phyloP scores from a whole-genome alignment of 2,888 invertebrate species.

The Pardosa pseudoannulata region DNA sequence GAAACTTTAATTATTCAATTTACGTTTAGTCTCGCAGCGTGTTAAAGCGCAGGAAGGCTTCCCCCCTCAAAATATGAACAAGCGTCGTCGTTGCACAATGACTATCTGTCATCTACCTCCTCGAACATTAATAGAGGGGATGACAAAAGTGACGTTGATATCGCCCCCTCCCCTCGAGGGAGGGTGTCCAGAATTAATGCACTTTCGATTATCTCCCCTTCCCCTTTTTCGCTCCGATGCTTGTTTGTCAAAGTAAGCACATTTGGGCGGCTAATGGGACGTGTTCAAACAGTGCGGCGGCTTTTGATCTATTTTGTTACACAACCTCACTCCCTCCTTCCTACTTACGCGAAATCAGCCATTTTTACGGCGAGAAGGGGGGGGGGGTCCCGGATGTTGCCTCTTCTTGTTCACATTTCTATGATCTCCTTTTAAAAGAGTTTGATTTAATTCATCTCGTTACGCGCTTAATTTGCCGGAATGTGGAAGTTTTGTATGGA shows the following conservation, averaged over 20 bases:
- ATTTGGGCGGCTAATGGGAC: slow-evolving; percentile 61
- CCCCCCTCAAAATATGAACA: not conserved
- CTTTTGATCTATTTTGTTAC: slow-evolving; percentile 66
- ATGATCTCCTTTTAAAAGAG: too few relatives aligned
- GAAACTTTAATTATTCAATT: too few relatives aligned
- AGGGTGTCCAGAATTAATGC: slow-evolving; percentile 56
- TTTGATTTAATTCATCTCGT: too few relatives aligned
- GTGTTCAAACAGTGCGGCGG: slow-evolving; percentile 57
- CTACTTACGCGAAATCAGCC: not conserved
- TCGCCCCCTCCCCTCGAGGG: not conserved
- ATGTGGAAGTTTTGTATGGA: too few relatives aligned
- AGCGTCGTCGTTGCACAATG: not conserved
- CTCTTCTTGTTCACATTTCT: too few relatives aligned
- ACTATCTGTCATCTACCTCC: slow-evolving; percentile 17
- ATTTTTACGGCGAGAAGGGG: too few relatives aligned
- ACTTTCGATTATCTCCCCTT: slow-evolving; percentile 59
- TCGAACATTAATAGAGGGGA: slow-evolving; percentile 7
- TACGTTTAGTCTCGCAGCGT: too few relatives aligned
- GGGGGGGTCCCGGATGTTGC: too few relatives aligned
- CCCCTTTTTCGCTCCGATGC: slow-evolving; percentile 51
- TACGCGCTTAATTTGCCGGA: too few relatives aligned
- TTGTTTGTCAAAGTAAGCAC: slow-evolving; percentile 58
- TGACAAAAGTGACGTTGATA: slow-evolving; percentile 13
- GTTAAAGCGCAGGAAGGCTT: not conserved
- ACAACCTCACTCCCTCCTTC: not conserved